phyloP scores from a whole-genome alignment of 2,797 vertebrate genomes.

The Takifugu rubripes region DNA sequence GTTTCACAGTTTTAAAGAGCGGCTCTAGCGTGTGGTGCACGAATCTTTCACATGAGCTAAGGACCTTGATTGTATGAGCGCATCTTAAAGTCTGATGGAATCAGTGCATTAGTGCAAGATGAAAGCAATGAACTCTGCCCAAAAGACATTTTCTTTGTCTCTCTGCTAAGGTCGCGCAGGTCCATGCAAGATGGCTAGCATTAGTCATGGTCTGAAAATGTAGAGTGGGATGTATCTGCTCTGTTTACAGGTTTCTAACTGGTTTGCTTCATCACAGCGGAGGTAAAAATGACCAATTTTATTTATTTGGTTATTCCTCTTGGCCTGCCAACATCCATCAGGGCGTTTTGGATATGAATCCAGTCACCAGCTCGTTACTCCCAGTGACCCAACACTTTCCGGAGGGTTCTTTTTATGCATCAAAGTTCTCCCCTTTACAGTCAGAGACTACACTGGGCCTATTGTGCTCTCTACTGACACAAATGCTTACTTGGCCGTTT shows the following conservation, averaged over 20 bases:
- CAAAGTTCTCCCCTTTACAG: constrained; percentile 26
- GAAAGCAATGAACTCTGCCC: background rate
- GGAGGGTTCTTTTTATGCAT: constrained; percentile 26
- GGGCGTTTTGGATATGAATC: constrained; percentile 23
- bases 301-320: constrained; percentile 1
- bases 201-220: background rate
- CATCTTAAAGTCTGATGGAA: background rate
- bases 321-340: constrained; percentile 12
- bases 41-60: too few species aligned
- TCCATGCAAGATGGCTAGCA: background rate
- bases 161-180: background rate
- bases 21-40: too few species aligned
- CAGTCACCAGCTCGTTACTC: constrained; percentile 21
- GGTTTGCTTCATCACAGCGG: too few species aligned
- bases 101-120: background rate
- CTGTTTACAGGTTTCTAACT: too few species aligned
- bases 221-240: too few species aligned
- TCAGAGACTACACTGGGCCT: constrained; percentile 26
- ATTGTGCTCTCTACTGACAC: constrained; percentile 32
- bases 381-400: constrained; percentile 38
- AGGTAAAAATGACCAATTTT: too few species aligned
- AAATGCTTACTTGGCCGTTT: constrained; percentile 39
- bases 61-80: too few species aligned
- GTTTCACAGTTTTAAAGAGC: too few species aligned
- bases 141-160: background rate